Evolutionary conservation across 2,113 vertebrate genomes (phyloP).

Genomic region (Anas platyrhynchos): DNA sequence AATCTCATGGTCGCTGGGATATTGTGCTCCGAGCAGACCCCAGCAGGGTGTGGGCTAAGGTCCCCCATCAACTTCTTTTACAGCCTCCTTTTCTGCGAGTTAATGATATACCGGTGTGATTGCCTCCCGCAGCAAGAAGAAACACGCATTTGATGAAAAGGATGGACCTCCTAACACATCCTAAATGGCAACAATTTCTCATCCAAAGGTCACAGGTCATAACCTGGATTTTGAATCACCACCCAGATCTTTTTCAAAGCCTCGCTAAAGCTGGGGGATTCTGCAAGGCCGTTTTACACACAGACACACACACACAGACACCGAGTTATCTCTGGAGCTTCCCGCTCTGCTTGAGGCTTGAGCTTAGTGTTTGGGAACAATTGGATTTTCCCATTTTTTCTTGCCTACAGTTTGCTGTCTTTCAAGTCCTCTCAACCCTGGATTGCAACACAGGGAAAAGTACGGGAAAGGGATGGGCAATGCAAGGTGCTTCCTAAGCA

Average conservation of each 20-base stretch:
- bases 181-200: conserved; percentile 93
- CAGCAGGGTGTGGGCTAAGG: conserved; percentile 90
- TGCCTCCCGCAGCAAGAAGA: conserved; percentile 85
- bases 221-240: conserved; percentile 85
- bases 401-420: background rate
- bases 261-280: conserved; percentile 68
- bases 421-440: background rate
- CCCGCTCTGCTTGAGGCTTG: background rate
- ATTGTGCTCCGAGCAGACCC: conserved; percentile 92
- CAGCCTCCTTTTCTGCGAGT: conserved; percentile 90
- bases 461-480: background rate
- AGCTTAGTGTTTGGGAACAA: conserved; percentile 20
- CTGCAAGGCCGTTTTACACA: background rate
- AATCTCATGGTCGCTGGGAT: conserved; percentile 97
- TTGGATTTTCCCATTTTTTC: background rate
- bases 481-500: background rate
- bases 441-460: background rate
- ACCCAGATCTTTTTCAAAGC: conserved; percentile 74
- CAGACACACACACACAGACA: background rate
- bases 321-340: background rate
- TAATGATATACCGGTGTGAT: conserved; percentile 94
- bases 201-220: conserved; percentile 88
- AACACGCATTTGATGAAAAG: conserved; percentile 88
- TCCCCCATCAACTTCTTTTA: conserved; percentile 91
- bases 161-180: conserved; percentile 85